Base-by-base conservation (phyloP, 1,140 invertebrate genomes). In the Trichoplusia ni region DNA sequence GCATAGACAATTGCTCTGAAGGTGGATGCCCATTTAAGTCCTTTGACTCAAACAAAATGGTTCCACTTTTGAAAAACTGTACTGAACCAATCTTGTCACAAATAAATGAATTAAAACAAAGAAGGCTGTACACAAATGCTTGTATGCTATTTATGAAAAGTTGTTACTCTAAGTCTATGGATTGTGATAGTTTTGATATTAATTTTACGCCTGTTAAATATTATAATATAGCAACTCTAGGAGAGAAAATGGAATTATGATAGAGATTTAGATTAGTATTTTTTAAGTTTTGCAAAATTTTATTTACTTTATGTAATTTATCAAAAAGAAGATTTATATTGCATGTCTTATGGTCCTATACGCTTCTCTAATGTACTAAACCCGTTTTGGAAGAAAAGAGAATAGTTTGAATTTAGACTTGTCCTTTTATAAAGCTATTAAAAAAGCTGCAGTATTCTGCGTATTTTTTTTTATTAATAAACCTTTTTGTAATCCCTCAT, bases 1-100 rank as follows among this genome's bases (percentile, higher is more conserved):
- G 68, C 8, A 64, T 60, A 16, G 82, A 90, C 44, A 88, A 84
- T 25, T 69, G 79, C 65, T 91, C 89, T 47, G 93, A 93, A 86
- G 93, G 93, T 46, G 93, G 93, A 21, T 94, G 93, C 67, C 93
- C 93, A 2, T 94, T 93, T 59, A 92, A 91, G 71, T 88, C 91
- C 70, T 93, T 93, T 82, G 92, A 93, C 64, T 61, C 47, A 25
- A 64, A 79, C 60, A 81, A 79, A 56, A 79, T 93, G 67, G 67
- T 82, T 77, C 86, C 90, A 56, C 69, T 91, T 35, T 81, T 91
- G 31, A 46, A 54, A 70, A 51, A 60, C 59, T 46, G 47, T 74
- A 47, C 44, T 33, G 61, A 79, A 11, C 9, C 60, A 9, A 9
- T 77, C n/a, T 46, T 74, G 38, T 67, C 67, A 67, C 64, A 82